Conservation (phyloP, 2,888 invertebrate species). For the Parasteatoda lunata region DNA sequence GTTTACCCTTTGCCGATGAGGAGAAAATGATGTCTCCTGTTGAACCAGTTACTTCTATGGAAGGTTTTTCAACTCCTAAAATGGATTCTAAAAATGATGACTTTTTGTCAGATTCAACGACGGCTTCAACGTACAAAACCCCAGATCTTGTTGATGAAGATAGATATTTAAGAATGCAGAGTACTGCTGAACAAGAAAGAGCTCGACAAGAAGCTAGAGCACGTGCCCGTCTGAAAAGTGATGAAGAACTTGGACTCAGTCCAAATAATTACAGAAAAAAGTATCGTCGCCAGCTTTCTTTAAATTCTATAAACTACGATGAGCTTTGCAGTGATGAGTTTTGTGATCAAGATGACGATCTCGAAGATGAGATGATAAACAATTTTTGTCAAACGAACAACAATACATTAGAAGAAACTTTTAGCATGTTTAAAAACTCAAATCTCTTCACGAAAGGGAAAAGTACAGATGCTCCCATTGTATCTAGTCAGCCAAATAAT, state of each 20-base stretch:
- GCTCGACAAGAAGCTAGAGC: constrained; percentile 80
- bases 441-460: constrained; percentile 37
- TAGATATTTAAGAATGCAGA: constrained; percentile 70
- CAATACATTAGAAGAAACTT: constrained; percentile 50
- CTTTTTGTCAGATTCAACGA: background rate
- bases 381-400: constrained; percentile 47
- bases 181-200: constrained; percentile 76
- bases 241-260: constrained; percentile 81
- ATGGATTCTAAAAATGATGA: constrained; percentile 4
- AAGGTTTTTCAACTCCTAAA: constrained; percentile 54
- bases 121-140: constrained; percentile 19
- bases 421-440: constrained; percentile 54
- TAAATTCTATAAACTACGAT: constrained; percentile 66
- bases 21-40: constrained; percentile 65
- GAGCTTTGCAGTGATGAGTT: constrained; percentile 68
- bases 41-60: constrained; percentile 33
- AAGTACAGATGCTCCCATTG: constrained; percentile 18
- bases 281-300: constrained; percentile 58
- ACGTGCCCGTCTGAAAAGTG: constrained; percentile 81
- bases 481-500: constrained; percentile 54
- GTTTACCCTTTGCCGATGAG: constrained; percentile 70
- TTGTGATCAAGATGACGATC: constrained; percentile 67
- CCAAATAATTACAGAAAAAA: constrained; percentile 71
- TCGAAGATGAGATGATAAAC: constrained; percentile 57
- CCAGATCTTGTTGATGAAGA: constrained; percentile 61